Base-by-base conservation (phyloP, 1,140 invertebrate genomes). In the Battus philenor region DNA sequence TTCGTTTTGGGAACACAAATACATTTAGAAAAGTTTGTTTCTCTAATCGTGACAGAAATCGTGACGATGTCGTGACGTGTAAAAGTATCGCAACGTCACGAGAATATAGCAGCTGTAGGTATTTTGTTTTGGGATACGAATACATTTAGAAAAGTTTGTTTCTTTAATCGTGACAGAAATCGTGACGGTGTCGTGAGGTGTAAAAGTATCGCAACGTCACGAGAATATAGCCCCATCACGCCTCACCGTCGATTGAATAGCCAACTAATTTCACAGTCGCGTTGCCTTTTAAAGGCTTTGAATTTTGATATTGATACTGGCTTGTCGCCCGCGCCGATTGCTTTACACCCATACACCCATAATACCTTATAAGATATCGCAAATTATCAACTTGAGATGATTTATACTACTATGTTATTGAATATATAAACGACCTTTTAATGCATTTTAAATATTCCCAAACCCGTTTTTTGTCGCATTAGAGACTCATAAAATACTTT, bases 181-280 rank as follows among this genome's bases (percentile, higher is more conserved):
- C 18, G 6, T 3, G 18, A 20, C 2, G 6, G 10, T 7, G 12
- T 27, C 38, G 38, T 41, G 8, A 0, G 10, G 8, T 41, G n/a
- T 41, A 41, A 41, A 41, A n/a, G 15, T 9, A 26, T 16, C 24
- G 7, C 29, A 12, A 36, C 33, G 33, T 27, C 39, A 16, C 20
- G 22, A 32, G 31, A 34, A 36, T 50, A 29, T 44, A 22, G 20
- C 43, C 53, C 49, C 56, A 57, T 58, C 50, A 60, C 46, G 58
- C 48, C 44, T 46, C 52, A 12, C 13, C 34, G 39, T 39, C 58
- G 56, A 57, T 61, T 62, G 54, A 64, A 65, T 62, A 65, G 62
- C 50, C 51, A 62, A 56, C 58, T 65, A 70, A 70, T 70, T 68
- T 70, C 62, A 70, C 67, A 70, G 57, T 57, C 52, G 63, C 61